Evolutionary conservation across 2,888 invertebrate genomes (phyloP), one percentile per base, ranked within the genome.

Genomic region (Oegoconia quadripuncta): DNA sequence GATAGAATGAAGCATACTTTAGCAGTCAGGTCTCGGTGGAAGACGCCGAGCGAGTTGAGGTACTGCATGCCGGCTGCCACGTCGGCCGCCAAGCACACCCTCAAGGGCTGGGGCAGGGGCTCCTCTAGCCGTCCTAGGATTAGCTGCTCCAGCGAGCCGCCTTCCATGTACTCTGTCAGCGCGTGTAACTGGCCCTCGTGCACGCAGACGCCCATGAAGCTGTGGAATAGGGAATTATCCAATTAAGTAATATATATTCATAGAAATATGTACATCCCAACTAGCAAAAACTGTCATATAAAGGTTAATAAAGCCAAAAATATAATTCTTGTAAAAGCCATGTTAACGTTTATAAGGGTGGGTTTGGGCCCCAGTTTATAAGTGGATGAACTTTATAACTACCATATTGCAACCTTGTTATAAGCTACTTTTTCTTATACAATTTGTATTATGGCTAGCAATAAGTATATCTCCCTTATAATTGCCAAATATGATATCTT

Each of bases 121-220:
- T 89, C 88, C 50, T 90, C 87, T 39, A 89, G 89, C 50, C 90
- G 79, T 59, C 94, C 92, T 68, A 95, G 93, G 67, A 98, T 92
- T 59, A 97, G 86, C 82, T 97, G 96, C 73, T 98, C 97, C 70
- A 99, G 84, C 38, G 97, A 97, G 23, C 98, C 98, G 30, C 96
- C 96, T 80, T 95, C 95, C 79, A 98, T 97, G 87, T 94, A 98
- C 90, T 98, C 97, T 50, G 97, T 97, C 48, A 98, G 90, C 14
- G 97, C 97, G 84, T 98, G 97, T 37, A 98, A 89, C 73, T 97
- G 97, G 20, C 97, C 97, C 78, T 97, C 97, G 79, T 97, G 96
- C 42, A 98, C 97, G 84, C 97, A 97, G 31, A 96, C 97, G 50
- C 97, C 98, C 93, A 95, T 94, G 88, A 97, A 97, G 74, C 96